Percentiles rank a stretch among this genome's conserved stretches.
These are phyloP conservation scores for Brachyopa scutellaris DNA, from an alignment of 2,888 invertebrate species.

Conservation along the genomic window DNA sequence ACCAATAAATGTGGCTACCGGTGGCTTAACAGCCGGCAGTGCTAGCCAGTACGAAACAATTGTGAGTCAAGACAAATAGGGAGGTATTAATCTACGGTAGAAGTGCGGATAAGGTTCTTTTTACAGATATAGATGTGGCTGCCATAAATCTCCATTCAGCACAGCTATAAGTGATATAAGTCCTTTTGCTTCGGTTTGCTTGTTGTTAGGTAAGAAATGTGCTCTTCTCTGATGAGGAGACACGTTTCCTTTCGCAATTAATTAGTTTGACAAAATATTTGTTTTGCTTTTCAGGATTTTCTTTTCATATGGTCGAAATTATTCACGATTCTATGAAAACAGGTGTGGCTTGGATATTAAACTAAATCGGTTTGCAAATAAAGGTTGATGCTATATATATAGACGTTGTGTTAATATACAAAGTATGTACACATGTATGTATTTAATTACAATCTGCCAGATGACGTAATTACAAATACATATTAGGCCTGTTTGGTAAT, in stretches of 20 bases:
- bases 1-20: slow-evolving; percentile 67
- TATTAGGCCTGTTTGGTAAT: too few relatives aligned
- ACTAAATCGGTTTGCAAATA: slow-evolving; percentile 3
- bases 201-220: neutral
- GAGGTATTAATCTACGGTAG: slow-evolving; percentile 59
- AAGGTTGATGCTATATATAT: neutral
- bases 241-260: slow-evolving; percentile 39
- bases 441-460: slow-evolving; percentile 10
- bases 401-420: slow-evolving; percentile 14
- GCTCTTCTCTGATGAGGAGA: neutral
- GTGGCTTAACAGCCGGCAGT: slow-evolving; percentile 48
- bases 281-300: neutral
- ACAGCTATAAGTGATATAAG: slow-evolving; percentile 61
- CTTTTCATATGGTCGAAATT: slow-evolving; percentile 1
- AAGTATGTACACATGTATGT: too few relatives aligned
- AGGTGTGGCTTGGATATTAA: slow-evolving; percentile 27
- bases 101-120: slow-evolving; percentile 45
- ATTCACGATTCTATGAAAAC: slow-evolving; percentile 7
- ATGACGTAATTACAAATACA: neutral
- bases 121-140: slow-evolving; percentile 60
- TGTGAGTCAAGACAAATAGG: slow-evolving; percentile 68
- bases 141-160: slow-evolving; percentile 70
- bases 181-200: slow-evolving; percentile 32
- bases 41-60: slow-evolving; percentile 61
- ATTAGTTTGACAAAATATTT: slow-evolving; percentile 56